Conservation (phyloP, 2,888 invertebrate genomes). For the Diadromus collaris region DNA sequence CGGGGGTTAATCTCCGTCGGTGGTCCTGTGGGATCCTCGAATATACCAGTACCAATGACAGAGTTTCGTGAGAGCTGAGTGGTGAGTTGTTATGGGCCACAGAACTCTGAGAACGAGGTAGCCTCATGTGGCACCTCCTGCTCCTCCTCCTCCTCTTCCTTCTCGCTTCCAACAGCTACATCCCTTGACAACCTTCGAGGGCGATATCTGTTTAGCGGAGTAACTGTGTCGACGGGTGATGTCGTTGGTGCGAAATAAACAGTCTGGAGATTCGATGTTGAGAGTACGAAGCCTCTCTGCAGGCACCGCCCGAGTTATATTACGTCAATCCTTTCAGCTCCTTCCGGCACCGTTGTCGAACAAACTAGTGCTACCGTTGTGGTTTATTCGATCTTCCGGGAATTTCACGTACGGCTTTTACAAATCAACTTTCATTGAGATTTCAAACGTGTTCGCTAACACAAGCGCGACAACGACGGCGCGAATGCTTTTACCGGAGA, state of each 20-base stretch:
- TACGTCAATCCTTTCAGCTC: slow-evolving; percentile 1
- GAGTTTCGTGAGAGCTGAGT: background rate
- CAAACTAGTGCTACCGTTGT: background rate
- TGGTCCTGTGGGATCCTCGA: background rate
- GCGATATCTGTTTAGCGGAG: background rate
- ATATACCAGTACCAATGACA: background rate
- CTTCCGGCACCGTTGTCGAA: background rate
- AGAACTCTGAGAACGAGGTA: background rate
- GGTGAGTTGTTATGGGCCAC: background rate
- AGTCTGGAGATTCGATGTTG: background rate
- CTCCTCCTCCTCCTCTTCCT: too few species aligned
- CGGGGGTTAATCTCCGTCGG: background rate
- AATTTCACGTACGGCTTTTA: background rate
- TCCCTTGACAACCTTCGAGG: background rate
- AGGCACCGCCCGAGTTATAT: background rate
- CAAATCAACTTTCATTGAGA: background rate
- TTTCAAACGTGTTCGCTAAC: background rate
- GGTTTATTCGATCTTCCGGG: background rate
- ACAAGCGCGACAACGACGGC: background rate
- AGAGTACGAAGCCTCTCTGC: background rate
- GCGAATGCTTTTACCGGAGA: background rate
- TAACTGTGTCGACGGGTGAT: background rate
- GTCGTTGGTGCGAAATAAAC: background rate
- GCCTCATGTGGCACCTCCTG: too few species aligned
- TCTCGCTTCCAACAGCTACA: too few species aligned